Conservation (phyloP, 1,140 invertebrate genomes). For the Andrena cerasifolii region DNA sequence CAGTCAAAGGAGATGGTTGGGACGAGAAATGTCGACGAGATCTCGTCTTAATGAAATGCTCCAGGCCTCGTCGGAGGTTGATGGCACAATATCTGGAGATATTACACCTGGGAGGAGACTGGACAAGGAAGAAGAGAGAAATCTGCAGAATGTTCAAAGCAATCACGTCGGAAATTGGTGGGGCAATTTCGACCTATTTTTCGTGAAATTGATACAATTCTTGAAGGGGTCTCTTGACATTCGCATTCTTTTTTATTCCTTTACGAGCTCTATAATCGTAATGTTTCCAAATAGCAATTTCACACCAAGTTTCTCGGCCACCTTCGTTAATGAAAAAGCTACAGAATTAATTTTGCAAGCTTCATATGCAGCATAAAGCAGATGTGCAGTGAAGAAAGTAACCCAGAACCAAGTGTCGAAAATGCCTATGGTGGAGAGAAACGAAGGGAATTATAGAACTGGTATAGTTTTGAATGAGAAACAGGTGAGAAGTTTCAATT, state of each 20-base stretch:
- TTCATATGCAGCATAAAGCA: no score
- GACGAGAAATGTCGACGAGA: not conserved
- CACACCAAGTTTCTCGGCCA: no score
- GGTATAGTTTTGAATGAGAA: no score
- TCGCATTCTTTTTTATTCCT: not conserved
- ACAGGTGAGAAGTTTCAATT: no score
- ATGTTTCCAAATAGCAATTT: no score
- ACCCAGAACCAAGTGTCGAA: no score
- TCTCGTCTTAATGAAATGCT: constrained; percentile 14
- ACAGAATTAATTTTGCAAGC: constrained; percentile 32
- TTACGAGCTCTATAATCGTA: no score
- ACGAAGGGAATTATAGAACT: no score
- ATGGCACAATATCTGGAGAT: not conserved
- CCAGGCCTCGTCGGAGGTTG: not conserved
- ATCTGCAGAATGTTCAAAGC: not conserved
- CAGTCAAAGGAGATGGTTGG: not conserved
- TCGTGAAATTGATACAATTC: not conserved
- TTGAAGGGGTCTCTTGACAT: not conserved
- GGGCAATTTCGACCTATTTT: not conserved
- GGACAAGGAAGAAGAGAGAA: not conserved
- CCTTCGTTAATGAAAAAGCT: not conserved
- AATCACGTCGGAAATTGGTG: not conserved
- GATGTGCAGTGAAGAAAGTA: no score
- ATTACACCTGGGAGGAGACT: not conserved
- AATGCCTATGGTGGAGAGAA: no score